Evolutionary conservation across 2,797 vertebrate genomes (phyloP), one percentile per base, ranked within the genome.

Genomic region (Adelosebastes latens): DNA sequence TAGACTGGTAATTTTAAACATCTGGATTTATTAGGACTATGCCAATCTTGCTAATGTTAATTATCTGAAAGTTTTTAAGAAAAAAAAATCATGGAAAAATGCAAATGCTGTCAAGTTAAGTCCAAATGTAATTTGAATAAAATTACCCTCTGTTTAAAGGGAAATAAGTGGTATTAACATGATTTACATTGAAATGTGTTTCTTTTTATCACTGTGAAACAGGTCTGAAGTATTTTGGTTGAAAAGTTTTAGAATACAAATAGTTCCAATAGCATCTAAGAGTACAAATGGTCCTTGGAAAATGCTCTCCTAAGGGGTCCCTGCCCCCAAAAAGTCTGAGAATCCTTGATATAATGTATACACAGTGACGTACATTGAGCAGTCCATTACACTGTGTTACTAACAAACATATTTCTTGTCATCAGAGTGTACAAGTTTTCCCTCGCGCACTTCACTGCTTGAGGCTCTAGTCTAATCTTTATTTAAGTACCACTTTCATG

Each of bases 401-500:
- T 8, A 66, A 36, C 53, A 56, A 31, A 79, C 58, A 59, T 55
- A 34, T 73, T 62, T 82, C 29, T 31, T 56, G 24, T 52, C 59
- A 77, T 63, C 9, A 49, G 18, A 22, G 55, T 32, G 34, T 25
- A 46, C 8, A 62, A 10, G 11, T 70, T 73, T 72, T 49, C 42
- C 10, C 46, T 18, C 16, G 6, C 61, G 52, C 71, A 68, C 62
- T 69, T 73, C 36, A 77, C 42, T 60, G 55, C 70, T 65, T 49
- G 59, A 64, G 31, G 75, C 53, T n/a, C 39, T 36, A 14, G 59
- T 72, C 7, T 79, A 83, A 87, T 87, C 52, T 88, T 72, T 56
- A 29, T 75, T 63, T 61, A 72, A 87, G 77, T 16, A 72, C 63
- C 72, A 49, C 64, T 87, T 81, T 73, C 58, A 72, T 75, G 82